Conservation (phyloP, 1,140 invertebrate genomes). For the Zaprionus gabonicus region DNA sequence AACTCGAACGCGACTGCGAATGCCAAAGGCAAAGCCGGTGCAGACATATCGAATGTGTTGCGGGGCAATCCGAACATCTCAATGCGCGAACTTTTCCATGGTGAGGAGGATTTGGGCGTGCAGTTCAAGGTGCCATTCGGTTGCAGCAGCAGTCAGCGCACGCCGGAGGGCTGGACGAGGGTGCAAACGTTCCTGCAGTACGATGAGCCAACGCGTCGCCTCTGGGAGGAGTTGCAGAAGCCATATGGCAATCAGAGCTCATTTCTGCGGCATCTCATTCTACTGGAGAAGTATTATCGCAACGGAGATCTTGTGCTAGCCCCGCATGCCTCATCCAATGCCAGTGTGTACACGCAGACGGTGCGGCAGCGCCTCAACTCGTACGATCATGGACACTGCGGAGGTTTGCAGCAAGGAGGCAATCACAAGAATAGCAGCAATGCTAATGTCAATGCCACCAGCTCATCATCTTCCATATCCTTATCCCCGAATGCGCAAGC, state of each 20-base stretch:
- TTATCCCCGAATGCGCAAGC: slow-evolving; percentile 17
- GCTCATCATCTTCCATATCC: background rate
- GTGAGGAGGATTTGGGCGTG: slow-evolving; percentile 91
- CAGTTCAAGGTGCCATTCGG: slow-evolving; percentile 86
- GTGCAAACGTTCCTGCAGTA: slow-evolving; percentile 91
- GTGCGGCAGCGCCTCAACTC: slow-evolving; percentile 91
- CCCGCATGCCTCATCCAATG: slow-evolving; percentile 89
- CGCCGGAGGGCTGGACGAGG: slow-evolving; percentile 92
- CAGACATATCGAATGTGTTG: slow-evolving; percentile 85
- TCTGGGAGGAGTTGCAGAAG: slow-evolving; percentile 92
- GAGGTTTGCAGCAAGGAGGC: slow-evolving; percentile 40
- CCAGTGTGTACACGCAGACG: slow-evolving; percentile 91
- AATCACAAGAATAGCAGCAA: slow-evolving; percentile 6
- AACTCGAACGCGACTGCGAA: background rate
- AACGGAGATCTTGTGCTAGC: slow-evolving; percentile 91
- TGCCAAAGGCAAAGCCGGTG: slow-evolving; percentile 24
- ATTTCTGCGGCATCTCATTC: slow-evolving; percentile 91
- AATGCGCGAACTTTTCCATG: slow-evolving; percentile 91
- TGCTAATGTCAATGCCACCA: background rate
- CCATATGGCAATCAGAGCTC: slow-evolving; percentile 94
- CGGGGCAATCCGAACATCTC: slow-evolving; percentile 92
- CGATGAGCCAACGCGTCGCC: slow-evolving; percentile 90
- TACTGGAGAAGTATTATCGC: slow-evolving; percentile 92
- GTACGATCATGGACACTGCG: slow-evolving; percentile 87
- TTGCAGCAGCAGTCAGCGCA: slow-evolving; percentile 84